phyloP scores from a whole-genome alignment of 2,797 vertebrate species.

The Echeneis naucrates region DNA sequence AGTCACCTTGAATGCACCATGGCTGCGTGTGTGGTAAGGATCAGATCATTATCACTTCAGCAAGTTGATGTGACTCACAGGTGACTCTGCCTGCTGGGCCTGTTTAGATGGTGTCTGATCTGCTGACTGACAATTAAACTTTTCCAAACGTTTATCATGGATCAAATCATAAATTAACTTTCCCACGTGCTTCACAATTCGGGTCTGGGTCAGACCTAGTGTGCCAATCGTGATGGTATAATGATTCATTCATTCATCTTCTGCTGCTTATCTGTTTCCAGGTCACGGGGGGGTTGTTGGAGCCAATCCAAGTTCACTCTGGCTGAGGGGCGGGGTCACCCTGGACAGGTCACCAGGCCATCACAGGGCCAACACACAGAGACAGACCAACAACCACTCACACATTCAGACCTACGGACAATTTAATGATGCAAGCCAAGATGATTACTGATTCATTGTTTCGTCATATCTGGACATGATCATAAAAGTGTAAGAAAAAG shows the following conservation, averaged over 20 bases:
- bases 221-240: slow-evolving; percentile 13
- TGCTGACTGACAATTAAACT: not conserved
- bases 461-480: slow-evolving; percentile 37
- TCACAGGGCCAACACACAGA: no score
- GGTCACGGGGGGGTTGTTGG: no score
- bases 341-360: no score
- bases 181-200: slow-evolving; percentile 13
- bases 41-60: slow-evolving; percentile 40
- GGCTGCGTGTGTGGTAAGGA: slow-evolving; percentile 20
- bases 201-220: slow-evolving; percentile 12
- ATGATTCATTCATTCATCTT: no score
- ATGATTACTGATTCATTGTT: slow-evolving; percentile 13
- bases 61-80: slow-evolving; percentile 38
- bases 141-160: slow-evolving; percentile 1
- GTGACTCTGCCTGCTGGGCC: slow-evolving; percentile 36
- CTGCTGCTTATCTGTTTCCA: no score
- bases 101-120: slow-evolving; percentile 6
- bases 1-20: slow-evolving; percentile 21
- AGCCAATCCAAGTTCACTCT: no score
- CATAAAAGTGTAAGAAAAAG: slow-evolving; percentile 2
- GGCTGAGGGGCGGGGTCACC: no score
- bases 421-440: slow-evolving; percentile 6
- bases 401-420: no score
- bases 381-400: no score
- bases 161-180: slow-evolving; percentile 6